Percentiles rank a stretch among this genome's conserved stretches.
These are phyloP conservation scores for Grammomys dolichurus DNA, from an alignment of 2,113 vertebrate genomes.

Conservation along the genomic window DNA sequence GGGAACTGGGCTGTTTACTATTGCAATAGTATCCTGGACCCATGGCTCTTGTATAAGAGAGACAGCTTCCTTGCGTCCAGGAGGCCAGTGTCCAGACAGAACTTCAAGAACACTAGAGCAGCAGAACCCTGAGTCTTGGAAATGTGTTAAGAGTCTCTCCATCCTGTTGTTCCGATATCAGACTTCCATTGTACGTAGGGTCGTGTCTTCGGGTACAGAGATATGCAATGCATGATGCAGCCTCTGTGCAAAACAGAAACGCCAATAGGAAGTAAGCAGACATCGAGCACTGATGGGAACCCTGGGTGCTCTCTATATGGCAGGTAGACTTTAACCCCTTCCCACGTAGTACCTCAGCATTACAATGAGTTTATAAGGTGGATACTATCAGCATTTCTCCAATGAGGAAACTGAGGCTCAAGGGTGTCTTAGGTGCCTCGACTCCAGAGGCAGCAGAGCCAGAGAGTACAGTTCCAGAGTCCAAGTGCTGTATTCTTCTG, in stretches of 20 bases:
- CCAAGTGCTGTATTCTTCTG: not conserved
- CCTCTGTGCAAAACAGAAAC: not conserved
- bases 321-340: not conserved
- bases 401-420: not conserved
- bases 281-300: not conserved
- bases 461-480: not conserved
- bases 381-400: not conserved
- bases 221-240: not conserved
- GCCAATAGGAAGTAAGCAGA: not conserved
- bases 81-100: not conserved
- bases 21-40: not conserved
- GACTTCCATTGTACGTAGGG: not conserved
- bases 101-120: not conserved
- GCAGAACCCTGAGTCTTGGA: not conserved
- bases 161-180: not conserved
- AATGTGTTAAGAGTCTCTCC: not conserved
- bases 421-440: not conserved
- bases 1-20: not conserved
- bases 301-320: not conserved
- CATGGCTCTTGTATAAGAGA: not conserved
- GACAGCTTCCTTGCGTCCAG: not conserved
- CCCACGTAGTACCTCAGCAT: not conserved
- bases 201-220: not conserved
- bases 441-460: not conserved
- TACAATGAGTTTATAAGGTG: not conserved